Evolutionary conservation across 2,113 vertebrate species (phyloP).

Genomic region (Lates calcarifer): DNA sequence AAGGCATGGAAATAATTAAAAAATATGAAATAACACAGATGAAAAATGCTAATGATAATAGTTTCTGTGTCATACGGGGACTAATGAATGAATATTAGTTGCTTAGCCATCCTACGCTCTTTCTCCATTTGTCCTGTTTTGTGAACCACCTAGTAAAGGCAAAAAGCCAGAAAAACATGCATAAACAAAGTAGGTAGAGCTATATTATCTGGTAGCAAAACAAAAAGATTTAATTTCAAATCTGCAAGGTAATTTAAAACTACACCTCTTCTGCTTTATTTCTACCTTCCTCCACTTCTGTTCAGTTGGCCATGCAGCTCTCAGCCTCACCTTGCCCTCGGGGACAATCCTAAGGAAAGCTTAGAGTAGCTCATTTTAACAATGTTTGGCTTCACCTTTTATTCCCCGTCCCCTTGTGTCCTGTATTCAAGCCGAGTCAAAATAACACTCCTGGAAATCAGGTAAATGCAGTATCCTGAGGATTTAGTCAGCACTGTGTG

Average conservation of each 20-base stretch:
- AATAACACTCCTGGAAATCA: slow-evolving; percentile 36
- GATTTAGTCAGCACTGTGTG: not conserved
- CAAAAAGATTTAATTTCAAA: slow-evolving; percentile 3
- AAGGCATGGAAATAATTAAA: not conserved
- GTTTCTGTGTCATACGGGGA: not conserved
- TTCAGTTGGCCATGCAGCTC: slow-evolving; percentile 29
- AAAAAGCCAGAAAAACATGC: not conserved
- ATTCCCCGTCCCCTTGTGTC: slow-evolving; percentile 21
- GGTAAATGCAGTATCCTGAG: slow-evolving; percentile 9
- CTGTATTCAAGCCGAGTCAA: slow-evolving; percentile 17
- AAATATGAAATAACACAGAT: not conserved
- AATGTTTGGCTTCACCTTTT: slow-evolving; percentile 37
- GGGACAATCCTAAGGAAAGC: slow-evolving; percentile 40
- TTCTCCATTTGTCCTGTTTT: not conserved
- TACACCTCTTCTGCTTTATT: not conserved
- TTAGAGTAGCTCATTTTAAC: slow-evolving; percentile 48
- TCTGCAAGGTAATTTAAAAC: not conserved
- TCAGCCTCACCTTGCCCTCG: slow-evolving; percentile 1
- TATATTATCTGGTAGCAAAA: slow-evolving; percentile 6
- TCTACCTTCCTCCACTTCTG: not conserved
- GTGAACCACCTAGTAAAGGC: not conserved
- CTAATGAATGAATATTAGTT: not conserved
- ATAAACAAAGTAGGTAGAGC: not conserved
- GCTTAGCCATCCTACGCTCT: not conserved
- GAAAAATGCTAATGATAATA: not conserved